Conservation (phyloP, 2,888 invertebrate genomes). For the Keiferia lycopersicella region DNA sequence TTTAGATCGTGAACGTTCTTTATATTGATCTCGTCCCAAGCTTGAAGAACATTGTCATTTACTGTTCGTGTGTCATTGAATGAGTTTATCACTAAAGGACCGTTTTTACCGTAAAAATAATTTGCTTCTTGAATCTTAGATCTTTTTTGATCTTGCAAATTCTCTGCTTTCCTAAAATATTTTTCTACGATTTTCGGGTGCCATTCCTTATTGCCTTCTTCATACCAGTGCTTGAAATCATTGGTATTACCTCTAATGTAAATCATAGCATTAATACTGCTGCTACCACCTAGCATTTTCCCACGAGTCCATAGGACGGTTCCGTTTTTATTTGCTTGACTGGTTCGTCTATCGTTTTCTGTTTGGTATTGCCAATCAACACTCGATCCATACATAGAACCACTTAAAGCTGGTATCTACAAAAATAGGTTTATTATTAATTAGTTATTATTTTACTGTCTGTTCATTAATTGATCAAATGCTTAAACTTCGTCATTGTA, state of each 20-base stretch:
- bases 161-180: constrained; percentile 78
- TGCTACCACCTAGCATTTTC: constrained; percentile 80
- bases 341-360: constrained; percentile 85
- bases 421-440: not conserved
- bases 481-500: no score
- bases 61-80: constrained; percentile 23
- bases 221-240: constrained; percentile 74
- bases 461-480: no score
- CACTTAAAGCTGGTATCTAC: constrained; percentile 24
- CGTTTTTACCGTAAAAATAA: constrained; percentile 26
- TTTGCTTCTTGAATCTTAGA: constrained; percentile 69
- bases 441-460: no score
- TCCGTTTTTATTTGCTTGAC: constrained; percentile 81
- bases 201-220: constrained; percentile 80
- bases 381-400: constrained; percentile 46
- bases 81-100: constrained; percentile 26
- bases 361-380: constrained; percentile 91
- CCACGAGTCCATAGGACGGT: constrained; percentile 80
- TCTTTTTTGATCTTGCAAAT: constrained; percentile 38
- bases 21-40: constrained; percentile 66
- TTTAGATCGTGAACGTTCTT: constrained; percentile 56
- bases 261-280: constrained; percentile 77
- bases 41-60: constrained; percentile 45
- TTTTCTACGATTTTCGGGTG: constrained; percentile 65
- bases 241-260: constrained; percentile 71